Base-by-base conservation (phyloP, 1,140 invertebrate genomes). In the Danaus plexippus region DNA sequence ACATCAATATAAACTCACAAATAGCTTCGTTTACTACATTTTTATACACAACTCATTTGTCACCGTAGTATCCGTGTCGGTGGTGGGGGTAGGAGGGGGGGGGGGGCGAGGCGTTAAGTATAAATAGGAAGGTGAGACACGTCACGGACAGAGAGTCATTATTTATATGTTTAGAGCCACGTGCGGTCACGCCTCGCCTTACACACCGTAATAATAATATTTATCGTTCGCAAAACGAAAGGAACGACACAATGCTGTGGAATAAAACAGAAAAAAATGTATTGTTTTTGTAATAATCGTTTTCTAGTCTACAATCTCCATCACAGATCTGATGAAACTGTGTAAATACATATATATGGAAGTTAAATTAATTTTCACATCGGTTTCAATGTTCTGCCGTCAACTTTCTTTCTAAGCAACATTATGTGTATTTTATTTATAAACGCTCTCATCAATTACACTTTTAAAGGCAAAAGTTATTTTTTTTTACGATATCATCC, bases 161-260 rank as follows among this genome's bases (percentile, higher is more conserved):
- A 52, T 58, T 52, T 58, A 58, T 51, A 46, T 52, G 40, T 53
- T 53, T 53, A 22, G 8, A 43, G 7, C 6, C 43, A 22, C 44
- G 18, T 42, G 48, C 52, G 52, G 47, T 55, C 52, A 61, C 59
- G 59, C 59, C 59, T 61, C 45, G 40, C 11, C 15, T 50, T 50
- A 45, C 44, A 45, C 11, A 45, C 12, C 44, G 7, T 32, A 2
- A 0, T 32, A 32, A 32, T 6, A 32, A 32, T 7, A 15, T 15
- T 15, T 32, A 32, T 32, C 5, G 22, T 5, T 8, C 22, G 22
- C 22, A 32, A 32, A 32, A 32, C 1, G 22, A 32, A 32, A 32
- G 5, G 22, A 32, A 32, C 4, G 7, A 32, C 22, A 32, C 1
- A 32, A 32, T 32, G 22, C 22, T 32, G 1, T 32, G 22, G 22